Base-by-base conservation (phyloP, 2,797 vertebrate species). In the Salmo trutta region DNA sequence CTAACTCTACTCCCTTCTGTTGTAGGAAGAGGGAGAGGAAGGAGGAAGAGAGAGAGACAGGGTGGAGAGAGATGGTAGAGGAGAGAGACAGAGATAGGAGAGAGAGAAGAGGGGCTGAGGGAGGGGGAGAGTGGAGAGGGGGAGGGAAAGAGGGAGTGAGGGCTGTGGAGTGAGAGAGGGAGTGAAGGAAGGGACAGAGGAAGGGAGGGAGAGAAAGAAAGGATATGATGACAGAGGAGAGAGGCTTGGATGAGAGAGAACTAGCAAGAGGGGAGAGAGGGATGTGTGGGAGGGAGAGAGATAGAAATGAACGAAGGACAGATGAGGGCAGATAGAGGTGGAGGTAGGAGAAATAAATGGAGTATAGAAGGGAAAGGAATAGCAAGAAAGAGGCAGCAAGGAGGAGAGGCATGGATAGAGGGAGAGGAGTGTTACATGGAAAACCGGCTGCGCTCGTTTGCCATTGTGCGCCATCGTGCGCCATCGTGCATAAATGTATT, bases 291-390 rank as follows among this genome's bases (percentile, higher is more conserved):
- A 0, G 74, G 69, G 76, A 1, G 69, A 74, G 1, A 0, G 70
- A 82, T 41, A 65, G 33, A 84, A 54, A 47, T 47, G 10, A 47
- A 47, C 10, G 41, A 10, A 47, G 41, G 10, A 47, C 41, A 12
- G 71, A 56, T 76, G 84, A 79, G 81, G 85, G 82, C 83, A 83
- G 75, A 79, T 47, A 47, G 41, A 47, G 41, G 10, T 47, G 19
- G 67, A 36, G 4, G 17, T 66, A 27, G 14, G 12, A 10, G 10
- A 12, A 27, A 66, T 12, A 5, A 19, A 54, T 19, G 5, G 16
- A 54, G 16, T 54, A 3, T 12, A 47, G 41, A 47, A 47, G 41
- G 41, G 41, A 47, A 47, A 47, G 41, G 12, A 47, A 10, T 12
- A 1, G 2, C 41, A 10, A 47, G 41, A 47, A 47, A 47, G 41